Evolutionary conservation across 2,888 invertebrate species (phyloP), one percentile per base, ranked within the genome.

Genomic region (Augiades crinisus): DNA sequence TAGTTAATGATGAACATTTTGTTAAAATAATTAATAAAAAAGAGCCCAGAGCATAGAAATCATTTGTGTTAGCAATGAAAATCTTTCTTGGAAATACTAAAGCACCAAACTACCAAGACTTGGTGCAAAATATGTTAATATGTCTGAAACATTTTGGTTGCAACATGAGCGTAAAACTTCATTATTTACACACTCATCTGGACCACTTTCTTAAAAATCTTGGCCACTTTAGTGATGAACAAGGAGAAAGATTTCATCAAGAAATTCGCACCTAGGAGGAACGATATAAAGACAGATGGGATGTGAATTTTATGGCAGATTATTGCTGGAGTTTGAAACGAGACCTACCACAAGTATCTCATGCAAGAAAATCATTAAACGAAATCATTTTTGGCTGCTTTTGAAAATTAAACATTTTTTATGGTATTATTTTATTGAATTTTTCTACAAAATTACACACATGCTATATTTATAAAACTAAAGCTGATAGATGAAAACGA

Each of bases 361-460:
- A 38, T 45, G 1, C 38, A 45, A 52, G 31, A 57, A 59, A 54
- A 37, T 13, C 40, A n/a, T n/a, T n/a, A n/a, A n/a, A n/a, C n/a
- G n/a, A n/a, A n/a, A n/a, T n/a, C n/a, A n/a, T n/a, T n/a, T n/a
- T n/a, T n/a, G n/a, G n/a, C n/a, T n/a, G n/a, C n/a, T n/a, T n/a
- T n/a, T n/a, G n/a, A n/a, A n/a, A n/a, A n/a, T n/a, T n/a, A n/a
- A n/a, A n/a, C n/a, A n/a, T n/a, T n/a, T n/a, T n/a, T n/a, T n/a
- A n/a, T n/a, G n/a, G n/a, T n/a, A n/a, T n/a, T n/a, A n/a, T n/a
- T n/a, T n/a, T n/a, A n/a, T n/a, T n/a, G n/a, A n/a, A n/a, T n/a
- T n/a, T n/a, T n/a, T n/a, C n/a, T n/a, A n/a, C n/a, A n/a, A n/a
- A n/a, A n/a, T n/a, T n/a, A n/a, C n/a, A n/a, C n/a, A n/a, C n/a